Conservation (phyloP, 2,113 vertebrate species). For the Upupa epops region DNA sequence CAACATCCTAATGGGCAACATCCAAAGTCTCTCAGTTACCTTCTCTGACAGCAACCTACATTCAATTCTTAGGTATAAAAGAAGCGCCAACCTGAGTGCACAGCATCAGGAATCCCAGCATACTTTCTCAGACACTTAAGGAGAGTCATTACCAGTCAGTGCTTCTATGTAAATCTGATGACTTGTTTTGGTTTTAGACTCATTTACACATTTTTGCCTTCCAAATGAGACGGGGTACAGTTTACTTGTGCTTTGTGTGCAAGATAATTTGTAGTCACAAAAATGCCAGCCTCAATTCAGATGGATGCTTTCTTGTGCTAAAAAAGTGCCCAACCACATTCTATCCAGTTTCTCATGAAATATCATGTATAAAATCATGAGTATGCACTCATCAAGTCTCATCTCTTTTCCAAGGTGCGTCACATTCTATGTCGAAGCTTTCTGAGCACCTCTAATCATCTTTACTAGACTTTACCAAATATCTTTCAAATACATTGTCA, state of each 20-base stretch:
- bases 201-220: background rate
- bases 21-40: background rate
- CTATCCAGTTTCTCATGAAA: background rate
- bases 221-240: background rate
- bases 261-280: background rate
- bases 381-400: background rate
- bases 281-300: background rate
- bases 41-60: background rate
- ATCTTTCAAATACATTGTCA: rapidly evolving
- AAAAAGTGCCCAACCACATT: background rate
- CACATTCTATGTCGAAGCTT: background rate
- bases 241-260: background rate
- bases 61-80: background rate
- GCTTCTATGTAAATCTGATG: background rate
- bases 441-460: background rate
- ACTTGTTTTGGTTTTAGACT: background rate
- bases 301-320: background rate
- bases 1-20: background rate
- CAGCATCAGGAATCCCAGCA: background rate
- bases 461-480: background rate
- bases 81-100: background rate
- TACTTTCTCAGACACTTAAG: background rate
- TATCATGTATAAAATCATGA: background rate
- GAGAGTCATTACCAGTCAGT: background rate
- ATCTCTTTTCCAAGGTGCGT: background rate